A percentile compares a stretch with the other conserved stretches of the same genome.
Evolutionary conservation across 2,797 vertebrate genomes (phyloP).

Genomic region (Xenops minutus): DNA sequence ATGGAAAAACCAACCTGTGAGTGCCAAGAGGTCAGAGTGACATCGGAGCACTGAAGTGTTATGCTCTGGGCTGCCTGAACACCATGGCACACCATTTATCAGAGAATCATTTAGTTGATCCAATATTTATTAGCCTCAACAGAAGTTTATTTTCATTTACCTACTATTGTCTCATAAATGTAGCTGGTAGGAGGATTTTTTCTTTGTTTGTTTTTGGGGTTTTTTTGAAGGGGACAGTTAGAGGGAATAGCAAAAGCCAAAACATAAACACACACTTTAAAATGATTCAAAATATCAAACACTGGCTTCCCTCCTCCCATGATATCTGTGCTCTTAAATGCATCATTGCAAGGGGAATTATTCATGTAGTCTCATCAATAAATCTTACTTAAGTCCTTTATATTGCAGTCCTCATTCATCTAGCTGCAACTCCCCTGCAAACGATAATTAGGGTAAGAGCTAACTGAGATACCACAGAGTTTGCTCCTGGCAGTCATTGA

Average conservation of each 20-base stretch:
- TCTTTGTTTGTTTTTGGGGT: too few species aligned
- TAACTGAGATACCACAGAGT: conserved; percentile 36
- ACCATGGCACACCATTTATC: not conserved
- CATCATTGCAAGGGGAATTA: conserved; percentile 33
- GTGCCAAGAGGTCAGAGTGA: not conserved
- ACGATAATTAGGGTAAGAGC: conserved; percentile 48
- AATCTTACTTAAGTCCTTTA: conserved; percentile 33
- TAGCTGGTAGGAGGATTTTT: not conserved
- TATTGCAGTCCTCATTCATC: conserved; percentile 15
- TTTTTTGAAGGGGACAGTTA: not conserved
- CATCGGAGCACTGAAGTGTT: rapidly evolving
- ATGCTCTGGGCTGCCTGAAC: not conserved
- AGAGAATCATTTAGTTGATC: not conserved
- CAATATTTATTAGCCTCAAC: not conserved
- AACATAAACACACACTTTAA: not conserved
- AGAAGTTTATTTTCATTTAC: not conserved
- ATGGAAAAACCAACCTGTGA: not conserved
- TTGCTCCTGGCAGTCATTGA: conserved; percentile 52
- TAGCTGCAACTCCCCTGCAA: not conserved
- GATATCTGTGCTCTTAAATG: conserved; percentile 7
- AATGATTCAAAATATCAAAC: not conserved
- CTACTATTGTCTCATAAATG: not conserved
- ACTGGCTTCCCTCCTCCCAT: not conserved
- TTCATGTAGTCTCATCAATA: conserved; percentile 45
- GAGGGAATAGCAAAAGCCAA: not conserved